Conservation (phyloP, 2,888 invertebrate species). For the Cheilosia scutellata region DNA sequence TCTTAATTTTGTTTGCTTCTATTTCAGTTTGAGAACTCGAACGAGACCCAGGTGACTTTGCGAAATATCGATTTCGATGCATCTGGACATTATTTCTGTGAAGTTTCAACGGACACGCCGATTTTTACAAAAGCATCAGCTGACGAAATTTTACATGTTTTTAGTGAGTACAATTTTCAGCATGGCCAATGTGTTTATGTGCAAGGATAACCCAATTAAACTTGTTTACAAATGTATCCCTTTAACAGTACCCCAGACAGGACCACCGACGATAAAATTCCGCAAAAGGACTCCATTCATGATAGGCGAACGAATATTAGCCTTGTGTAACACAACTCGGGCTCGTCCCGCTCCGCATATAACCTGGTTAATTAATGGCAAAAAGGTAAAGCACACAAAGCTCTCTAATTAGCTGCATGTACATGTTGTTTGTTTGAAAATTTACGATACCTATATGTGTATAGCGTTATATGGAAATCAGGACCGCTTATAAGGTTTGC, state of each 20-base stretch:
- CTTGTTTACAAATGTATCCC: conserved; percentile 43
- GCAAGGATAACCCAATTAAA: conserved; percentile 37
- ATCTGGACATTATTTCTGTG: conserved; percentile 91
- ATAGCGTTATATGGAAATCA: conserved; percentile 14
- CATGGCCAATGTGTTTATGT: neutral
- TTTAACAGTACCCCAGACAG: conserved; percentile 86
- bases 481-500: neutral
- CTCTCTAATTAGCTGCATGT: conserved; percentile 66
- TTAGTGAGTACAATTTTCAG: conserved; percentile 87
- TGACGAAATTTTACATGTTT: conserved; percentile 90
- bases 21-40: conserved; percentile 82
- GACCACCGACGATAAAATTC: conserved; percentile 88
- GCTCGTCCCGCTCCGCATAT: conserved; percentile 89
- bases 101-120: conserved; percentile 92
- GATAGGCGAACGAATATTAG: conserved; percentile 88
- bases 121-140: conserved; percentile 92
- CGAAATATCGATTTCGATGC: conserved; percentile 91
- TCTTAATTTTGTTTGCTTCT: neutral
- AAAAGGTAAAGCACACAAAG: conserved; percentile 85
- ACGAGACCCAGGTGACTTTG: conserved; percentile 85
- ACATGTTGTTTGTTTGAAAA: conserved; percentile 67
- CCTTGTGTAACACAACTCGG: conserved; percentile 89
- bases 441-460: conserved; percentile 18
- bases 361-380: conserved; percentile 90
- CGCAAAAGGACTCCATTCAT: conserved; percentile 85